Evolutionary conservation across 2,797 vertebrate species (phyloP).

Genomic region (Tamandua tetradactyla): DNA sequence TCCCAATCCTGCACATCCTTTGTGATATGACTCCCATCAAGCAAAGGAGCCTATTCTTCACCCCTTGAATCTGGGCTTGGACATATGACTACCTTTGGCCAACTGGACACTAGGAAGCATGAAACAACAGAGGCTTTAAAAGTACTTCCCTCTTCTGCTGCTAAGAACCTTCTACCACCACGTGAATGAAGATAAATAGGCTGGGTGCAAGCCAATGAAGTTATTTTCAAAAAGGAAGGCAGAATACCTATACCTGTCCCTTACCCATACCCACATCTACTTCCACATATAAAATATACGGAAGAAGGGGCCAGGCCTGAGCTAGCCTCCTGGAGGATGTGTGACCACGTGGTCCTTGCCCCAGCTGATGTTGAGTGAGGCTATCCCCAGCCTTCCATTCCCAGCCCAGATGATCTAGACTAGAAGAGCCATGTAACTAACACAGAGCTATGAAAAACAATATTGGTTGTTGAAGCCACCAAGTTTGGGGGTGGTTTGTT

Average conservation of each 20-base stretch:
- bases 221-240: background rate
- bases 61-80: background rate
- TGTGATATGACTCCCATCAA: background rate
- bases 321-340: background rate
- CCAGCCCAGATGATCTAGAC: background rate
- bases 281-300: background rate
- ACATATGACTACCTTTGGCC: background rate
- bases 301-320: background rate
- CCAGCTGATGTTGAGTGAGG: background rate
- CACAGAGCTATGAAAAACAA: background rate
- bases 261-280: background rate
- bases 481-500: background rate
- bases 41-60: background rate
- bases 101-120: background rate
- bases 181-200: accelerated
- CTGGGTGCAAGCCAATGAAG: too few relatives aligned
- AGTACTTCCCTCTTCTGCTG: background rate
- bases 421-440: background rate
- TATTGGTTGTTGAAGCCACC: background rate
- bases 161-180: background rate
- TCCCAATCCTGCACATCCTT: accelerated
- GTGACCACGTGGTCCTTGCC: background rate
- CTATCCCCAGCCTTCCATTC: background rate
- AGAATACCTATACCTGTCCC: too few relatives aligned
- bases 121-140: background rate